Evolutionary conservation across 2,113 vertebrate species (phyloP), one percentile per base, ranked within the genome.

Genomic region (Ia io): DNA sequence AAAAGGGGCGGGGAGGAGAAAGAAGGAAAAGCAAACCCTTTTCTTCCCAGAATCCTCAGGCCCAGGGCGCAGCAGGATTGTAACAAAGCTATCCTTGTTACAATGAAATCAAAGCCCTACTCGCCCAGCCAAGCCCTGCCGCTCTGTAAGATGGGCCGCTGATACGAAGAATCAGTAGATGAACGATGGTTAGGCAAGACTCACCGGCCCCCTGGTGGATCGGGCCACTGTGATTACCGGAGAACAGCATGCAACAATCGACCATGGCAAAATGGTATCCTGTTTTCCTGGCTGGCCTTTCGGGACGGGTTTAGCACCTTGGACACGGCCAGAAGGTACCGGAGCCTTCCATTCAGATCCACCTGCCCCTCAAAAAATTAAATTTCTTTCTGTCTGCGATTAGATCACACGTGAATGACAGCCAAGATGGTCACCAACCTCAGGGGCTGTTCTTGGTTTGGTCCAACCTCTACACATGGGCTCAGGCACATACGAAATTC

Each of bases 251-350:
- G 99, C 98, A 97, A 94, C 98, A 98, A 98, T 99, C 99, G 98
- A 99, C 98, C 98, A 97, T 97, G 98, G 99, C 99, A 99, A 99
- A 99, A 99, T 99, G 99, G 99, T 98, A 98, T 99, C 99, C 99
- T 99, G 99, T 98, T 99, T 99, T 98, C 99, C 98, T 98, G 99
- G 99, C 99, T 98, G 94, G 96, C 67, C 96, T 95, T 97, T 67
- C 53, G 97, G 95, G 93, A 97, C 97, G 95, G 61, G 74, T 63
- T 92, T 93, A 97, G 92, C 90, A 97, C 93, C 96, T 95, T 53
- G 97, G 96, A 97, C 96, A 83, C 32, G 77, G 63, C 92, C 95
- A 97, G 40, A 82, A 97, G 97, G 92, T 6, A 70, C 0, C 2
- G 85, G 92, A 56, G 79, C 61, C 4, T 42, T 30, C 6, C 17